phyloP scores from a whole-genome alignment of 92 coral and sea anemone genomes.

The Scolanthus callimorphus region DNA sequence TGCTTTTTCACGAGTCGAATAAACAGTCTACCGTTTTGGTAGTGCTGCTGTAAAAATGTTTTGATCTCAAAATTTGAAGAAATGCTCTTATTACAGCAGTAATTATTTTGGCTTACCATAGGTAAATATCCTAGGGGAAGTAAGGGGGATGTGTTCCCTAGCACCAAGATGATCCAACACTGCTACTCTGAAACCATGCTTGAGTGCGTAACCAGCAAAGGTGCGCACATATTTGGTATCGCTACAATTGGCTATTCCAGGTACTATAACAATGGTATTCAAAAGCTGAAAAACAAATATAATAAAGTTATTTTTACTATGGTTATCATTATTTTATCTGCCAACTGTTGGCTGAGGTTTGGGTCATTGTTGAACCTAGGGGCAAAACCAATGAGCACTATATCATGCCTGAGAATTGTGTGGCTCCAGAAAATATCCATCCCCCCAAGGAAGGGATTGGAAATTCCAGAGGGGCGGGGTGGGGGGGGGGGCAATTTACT shows the following conservation, averaged over 20 bases:
- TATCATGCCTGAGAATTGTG: too few relatives aligned
- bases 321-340: too few relatives aligned
- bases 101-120: constrained; percentile 68
- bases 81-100: not conserved
- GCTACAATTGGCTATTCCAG: constrained; percentile 96
- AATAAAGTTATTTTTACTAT: constrained; percentile 22
- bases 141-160: constrained; percentile 52
- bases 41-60: too few relatives aligned
- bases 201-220: constrained; percentile 70
- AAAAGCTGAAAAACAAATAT: constrained; percentile 37
- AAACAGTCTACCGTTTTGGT: too few relatives aligned
- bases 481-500: too few relatives aligned
- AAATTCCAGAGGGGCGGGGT: too few relatives aligned
- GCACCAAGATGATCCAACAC: constrained; percentile 95
- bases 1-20: too few relatives aligned
- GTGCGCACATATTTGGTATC: constrained; percentile 89
- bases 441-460: too few relatives aligned
- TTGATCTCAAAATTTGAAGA: not conserved
- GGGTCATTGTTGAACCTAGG: too few relatives aligned
- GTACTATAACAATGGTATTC: constrained; percentile 78
- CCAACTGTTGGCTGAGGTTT: too few relatives aligned
- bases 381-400: too few relatives aligned
- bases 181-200: constrained; percentile 76
- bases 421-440: too few relatives aligned
- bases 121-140: constrained; percentile 91